Conservation (phyloP, 2,113 vertebrate genomes). For the Orcinus orca region DNA sequence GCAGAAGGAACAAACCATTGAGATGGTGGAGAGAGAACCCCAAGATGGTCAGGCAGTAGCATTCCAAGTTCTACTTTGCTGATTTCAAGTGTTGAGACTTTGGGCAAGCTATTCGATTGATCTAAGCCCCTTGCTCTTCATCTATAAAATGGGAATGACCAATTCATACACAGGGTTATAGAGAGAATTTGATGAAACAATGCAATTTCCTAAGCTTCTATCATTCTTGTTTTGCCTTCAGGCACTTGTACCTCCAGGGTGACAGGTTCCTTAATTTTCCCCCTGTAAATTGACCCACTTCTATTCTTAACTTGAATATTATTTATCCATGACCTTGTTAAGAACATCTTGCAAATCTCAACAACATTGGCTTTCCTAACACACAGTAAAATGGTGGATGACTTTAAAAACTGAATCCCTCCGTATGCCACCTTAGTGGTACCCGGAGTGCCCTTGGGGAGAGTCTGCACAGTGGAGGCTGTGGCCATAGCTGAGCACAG, state of each 20-base stretch:
- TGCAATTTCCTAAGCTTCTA: too few species aligned
- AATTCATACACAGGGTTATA: too few species aligned
- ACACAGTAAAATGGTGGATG: background rate
- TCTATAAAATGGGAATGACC: background rate
- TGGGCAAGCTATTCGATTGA: too few species aligned
- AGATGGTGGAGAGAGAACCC: background rate
- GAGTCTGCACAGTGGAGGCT: rapidly evolving
- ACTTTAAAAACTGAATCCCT: background rate
- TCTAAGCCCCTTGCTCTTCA: background rate
- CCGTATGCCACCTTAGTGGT: rapidly evolving
- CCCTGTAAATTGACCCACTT: background rate
- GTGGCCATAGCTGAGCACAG: background rate
- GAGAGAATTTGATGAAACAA: background rate
- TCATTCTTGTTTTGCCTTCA: background rate
- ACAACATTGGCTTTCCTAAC: background rate
- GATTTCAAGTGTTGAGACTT: background rate
- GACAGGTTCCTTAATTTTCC: background rate
- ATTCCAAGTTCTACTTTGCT: background rate
- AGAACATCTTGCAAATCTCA: background rate
- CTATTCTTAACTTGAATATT: background rate
- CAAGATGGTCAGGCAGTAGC: rapidly evolving
- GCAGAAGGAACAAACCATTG: background rate
- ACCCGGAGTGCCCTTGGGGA: background rate
- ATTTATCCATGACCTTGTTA: background rate
- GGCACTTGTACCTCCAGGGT: background rate